These are phyloP conservation scores for Hippopotamyrus pictus DNA, from an alignment of 2,797 vertebrate genomes.

Conservation along the genomic window DNA sequence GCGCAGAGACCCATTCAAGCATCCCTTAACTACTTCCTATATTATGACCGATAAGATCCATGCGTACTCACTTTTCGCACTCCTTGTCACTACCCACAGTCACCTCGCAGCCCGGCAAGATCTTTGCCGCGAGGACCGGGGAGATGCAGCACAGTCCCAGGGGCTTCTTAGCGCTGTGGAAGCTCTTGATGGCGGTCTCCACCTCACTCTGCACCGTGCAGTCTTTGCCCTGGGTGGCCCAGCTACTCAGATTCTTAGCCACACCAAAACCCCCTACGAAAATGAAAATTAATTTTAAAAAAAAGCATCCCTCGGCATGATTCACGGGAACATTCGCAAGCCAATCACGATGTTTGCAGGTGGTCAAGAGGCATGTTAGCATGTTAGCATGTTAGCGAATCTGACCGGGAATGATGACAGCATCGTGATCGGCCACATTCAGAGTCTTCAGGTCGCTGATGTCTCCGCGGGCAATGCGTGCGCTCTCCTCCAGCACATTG, in stretches of 20 bases:
- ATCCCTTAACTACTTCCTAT: background rate
- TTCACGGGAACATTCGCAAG: background rate
- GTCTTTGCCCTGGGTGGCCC: slow-evolving; percentile 81
- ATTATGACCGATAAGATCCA: background rate
- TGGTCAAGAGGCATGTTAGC: background rate
- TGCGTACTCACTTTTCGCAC: slow-evolving; percentile 55
- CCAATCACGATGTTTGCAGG: background rate
- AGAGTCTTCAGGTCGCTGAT: slow-evolving; percentile 65
- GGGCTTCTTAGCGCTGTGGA: slow-evolving; percentile 77
- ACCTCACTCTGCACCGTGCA: slow-evolving; percentile 68
- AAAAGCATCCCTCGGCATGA: background rate
- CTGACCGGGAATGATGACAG: slow-evolving; percentile 75
- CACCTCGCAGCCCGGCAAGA: slow-evolving; percentile 77
- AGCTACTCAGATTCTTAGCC: slow-evolving; percentile 82
- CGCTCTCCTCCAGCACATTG: slow-evolving; percentile 76
- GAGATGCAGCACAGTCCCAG: slow-evolving; percentile 87
- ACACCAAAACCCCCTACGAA: slow-evolving; percentile 76
- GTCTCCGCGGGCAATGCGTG: slow-evolving; percentile 77
- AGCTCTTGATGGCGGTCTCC: slow-evolving; percentile 73
- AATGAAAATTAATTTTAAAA: background rate
- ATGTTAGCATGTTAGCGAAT: background rate
- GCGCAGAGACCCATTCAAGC: background rate
- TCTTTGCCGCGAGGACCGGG: slow-evolving; percentile 76
- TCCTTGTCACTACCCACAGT: slow-evolving; percentile 84
- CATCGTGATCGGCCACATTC: slow-evolving; percentile 61